Percentiles rank a stretch among this genome's conserved stretches.
phyloP scores from a whole-genome alignment of 2,113 vertebrate genomes.

The Hemichromis elongatus region DNA sequence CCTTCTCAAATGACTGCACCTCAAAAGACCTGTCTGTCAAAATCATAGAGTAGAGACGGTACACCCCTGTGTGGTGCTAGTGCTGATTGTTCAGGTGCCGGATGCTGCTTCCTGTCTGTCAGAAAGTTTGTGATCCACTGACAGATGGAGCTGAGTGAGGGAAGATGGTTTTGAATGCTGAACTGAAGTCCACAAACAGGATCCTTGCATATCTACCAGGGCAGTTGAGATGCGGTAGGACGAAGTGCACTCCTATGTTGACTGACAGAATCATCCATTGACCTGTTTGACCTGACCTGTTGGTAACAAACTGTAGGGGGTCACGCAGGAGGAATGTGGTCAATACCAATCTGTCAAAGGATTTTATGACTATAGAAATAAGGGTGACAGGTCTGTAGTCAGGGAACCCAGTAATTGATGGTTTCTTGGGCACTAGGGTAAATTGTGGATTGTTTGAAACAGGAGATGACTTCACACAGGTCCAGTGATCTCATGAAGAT shows the following conservation, averaged over 20 bases:
- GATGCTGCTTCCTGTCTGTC: neutral
- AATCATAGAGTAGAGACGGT: neutral
- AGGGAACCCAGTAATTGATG: neutral
- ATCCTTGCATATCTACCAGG: neutral
- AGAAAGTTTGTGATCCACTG: neutral
- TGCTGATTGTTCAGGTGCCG: neutral
- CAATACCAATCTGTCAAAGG: neutral
- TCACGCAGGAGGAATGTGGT: neutral
- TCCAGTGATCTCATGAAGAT: neutral
- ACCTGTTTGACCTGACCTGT: neutral
- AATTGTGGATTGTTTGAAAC: neutral
- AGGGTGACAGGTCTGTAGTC: neutral
- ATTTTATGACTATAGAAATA: neutral
- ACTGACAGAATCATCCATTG: neutral
- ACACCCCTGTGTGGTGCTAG: fast-evolving
- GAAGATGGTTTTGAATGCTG: too few species aligned
- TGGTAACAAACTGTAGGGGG: neutral
- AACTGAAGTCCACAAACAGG: neutral
- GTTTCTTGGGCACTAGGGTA: neutral
- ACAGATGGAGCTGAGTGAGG: neutral
- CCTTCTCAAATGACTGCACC: too few species aligned
- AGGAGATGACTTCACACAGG: neutral
- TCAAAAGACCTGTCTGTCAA: neutral
- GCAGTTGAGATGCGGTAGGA: neutral
- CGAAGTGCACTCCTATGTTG: neutral